Conservation (phyloP, 2,888 invertebrate species). For the Entomobrya multifasciata region DNA sequence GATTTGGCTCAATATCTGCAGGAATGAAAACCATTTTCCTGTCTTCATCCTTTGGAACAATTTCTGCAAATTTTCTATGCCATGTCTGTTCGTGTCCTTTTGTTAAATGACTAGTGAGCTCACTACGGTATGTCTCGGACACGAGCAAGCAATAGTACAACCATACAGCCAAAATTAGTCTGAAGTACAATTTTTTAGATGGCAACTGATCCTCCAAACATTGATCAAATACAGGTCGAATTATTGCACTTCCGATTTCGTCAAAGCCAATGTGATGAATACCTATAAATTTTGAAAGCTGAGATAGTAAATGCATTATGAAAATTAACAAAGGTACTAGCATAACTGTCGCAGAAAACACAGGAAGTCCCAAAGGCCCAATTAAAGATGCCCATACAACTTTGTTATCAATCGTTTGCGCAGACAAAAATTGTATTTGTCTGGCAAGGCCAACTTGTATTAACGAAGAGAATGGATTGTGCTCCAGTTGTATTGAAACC, state of each 20-base stretch:
- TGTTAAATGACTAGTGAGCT: conserved; percentile 47
- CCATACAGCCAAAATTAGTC: conserved; percentile 48
- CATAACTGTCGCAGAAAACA: conserved; percentile 8
- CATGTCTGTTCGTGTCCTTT: conserved; percentile 1
- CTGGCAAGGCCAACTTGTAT: conserved; percentile 7
- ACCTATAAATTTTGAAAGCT: not conserved
- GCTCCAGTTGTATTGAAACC: not conserved
- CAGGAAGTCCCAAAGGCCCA: conserved; percentile 50
- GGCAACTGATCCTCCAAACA: conserved; percentile 54
- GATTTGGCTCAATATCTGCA: not conserved
- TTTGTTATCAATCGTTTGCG: not conserved
- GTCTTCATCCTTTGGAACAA: not conserved
- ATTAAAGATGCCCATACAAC: conserved; percentile 36
- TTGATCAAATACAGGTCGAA: conserved; percentile 59
- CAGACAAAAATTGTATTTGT: conserved; percentile 31
- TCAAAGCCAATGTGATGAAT: not conserved
- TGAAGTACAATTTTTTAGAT: conserved; percentile 30
- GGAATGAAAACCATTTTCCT: not conserved
- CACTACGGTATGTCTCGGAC: conserved; percentile 55
- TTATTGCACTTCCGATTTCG: conserved; percentile 30
- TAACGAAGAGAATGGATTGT: not conserved
- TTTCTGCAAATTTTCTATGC: not conserved
- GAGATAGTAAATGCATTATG: not conserved
- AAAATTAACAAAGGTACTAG: conserved; percentile 25
- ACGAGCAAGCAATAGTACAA: conserved; percentile 53